These are phyloP conservation scores for Folsomia candida DNA, from an alignment of 2,888 invertebrate genomes.

Conservation along the genomic window DNA sequence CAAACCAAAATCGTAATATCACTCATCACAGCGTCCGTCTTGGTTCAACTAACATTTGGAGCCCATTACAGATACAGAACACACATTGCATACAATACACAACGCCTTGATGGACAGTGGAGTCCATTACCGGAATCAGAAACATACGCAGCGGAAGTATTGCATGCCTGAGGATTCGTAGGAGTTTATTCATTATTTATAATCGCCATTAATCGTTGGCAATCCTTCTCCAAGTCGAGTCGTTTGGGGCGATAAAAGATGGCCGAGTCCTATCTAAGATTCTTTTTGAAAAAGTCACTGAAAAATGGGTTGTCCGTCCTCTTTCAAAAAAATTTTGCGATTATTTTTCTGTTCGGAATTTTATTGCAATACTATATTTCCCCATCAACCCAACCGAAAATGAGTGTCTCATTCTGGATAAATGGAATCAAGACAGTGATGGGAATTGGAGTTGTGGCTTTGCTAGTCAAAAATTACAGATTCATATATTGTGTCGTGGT, in stretches of 20 bases:
- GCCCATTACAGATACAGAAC: too few relatives aligned
- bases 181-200: too few relatives aligned
- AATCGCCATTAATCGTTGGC: too few relatives aligned
- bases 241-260: too few relatives aligned
- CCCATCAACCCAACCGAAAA: background rate
- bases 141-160: too few relatives aligned
- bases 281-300: background rate
- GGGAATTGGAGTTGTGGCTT: conserved; percentile 8
- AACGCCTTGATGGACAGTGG: too few relatives aligned
- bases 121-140: too few relatives aligned
- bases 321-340: background rate
- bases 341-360: background rate
- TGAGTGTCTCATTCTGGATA: conserved; percentile 11
- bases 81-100: too few relatives aligned
- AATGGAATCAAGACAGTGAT: background rate
- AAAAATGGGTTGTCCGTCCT: background rate
- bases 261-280: background rate
- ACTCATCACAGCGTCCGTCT: too few relatives aligned
- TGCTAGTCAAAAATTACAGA: conserved; percentile 20
- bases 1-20: too few relatives aligned
- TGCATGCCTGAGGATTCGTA: too few relatives aligned
- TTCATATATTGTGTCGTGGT: conserved; percentile 27
- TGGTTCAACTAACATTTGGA: too few relatives aligned
- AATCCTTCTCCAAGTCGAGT: background rate
- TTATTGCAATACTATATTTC: background rate